Evolutionary conservation across 2,797 vertebrate genomes (phyloP).

Genomic region (Coranthus polyacanthus): DNA sequence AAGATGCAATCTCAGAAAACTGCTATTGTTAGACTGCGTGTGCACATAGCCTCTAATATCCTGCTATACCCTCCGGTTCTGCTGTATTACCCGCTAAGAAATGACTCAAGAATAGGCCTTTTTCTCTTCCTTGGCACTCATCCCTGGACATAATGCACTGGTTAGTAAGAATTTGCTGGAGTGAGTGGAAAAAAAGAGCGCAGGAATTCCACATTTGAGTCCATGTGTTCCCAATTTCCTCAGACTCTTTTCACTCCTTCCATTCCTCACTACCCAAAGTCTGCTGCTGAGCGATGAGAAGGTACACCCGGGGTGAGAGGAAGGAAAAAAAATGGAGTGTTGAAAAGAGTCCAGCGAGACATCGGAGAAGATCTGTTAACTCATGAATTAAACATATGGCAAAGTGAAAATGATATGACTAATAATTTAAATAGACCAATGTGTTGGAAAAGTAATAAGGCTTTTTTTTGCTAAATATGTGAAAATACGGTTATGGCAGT

Average conservation of each 20-base stretch:
- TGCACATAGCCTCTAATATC: conserved; percentile 31
- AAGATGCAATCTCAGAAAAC: conserved; percentile 17
- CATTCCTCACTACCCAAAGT: conserved; percentile 35
- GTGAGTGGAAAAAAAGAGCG: conserved; percentile 61
- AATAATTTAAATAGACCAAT: conserved; percentile 17
- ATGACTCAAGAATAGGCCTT: conserved; percentile 37
- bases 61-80: conserved; percentile 35
- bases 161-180: conserved; percentile 69
- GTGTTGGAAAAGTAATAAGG: neutral
- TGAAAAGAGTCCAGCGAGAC: conserved; percentile 11
- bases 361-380: conserved; percentile 19
- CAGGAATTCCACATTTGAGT: conserved; percentile 72
- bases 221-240: conserved; percentile 85
- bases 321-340: conserved; percentile 18
- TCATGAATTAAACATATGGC: conserved; percentile 39
- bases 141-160: conserved; percentile 58
- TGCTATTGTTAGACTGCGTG: conserved; percentile 1
- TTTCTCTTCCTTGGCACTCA: conserved; percentile 58
- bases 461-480: conserved; percentile 15
- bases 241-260: conserved; percentile 51
- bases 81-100: conserved; percentile 26
- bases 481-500: neutral
- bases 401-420: conserved; percentile 36
- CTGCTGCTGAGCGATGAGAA: conserved; percentile 49
- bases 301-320: conserved; percentile 18